Conservation (phyloP, 2,888 invertebrate genomes). For the Tenthredo scrophulariae region DNA sequence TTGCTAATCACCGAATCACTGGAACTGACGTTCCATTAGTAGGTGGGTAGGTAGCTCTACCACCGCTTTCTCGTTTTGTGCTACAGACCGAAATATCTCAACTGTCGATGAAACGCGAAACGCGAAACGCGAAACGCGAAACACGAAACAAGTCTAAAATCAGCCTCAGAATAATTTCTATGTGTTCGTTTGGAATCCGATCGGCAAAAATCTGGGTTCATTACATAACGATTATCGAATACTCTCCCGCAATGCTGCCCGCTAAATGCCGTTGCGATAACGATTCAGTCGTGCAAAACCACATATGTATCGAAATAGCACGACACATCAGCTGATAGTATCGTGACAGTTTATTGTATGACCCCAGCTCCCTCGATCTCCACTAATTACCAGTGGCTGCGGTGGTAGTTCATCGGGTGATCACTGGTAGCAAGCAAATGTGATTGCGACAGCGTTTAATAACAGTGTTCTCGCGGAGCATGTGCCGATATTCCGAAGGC, state of each 20-base stretch:
- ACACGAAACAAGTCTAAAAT: background rate
- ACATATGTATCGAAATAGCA: background rate
- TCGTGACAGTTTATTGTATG: slow-evolving; percentile 37
- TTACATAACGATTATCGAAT: background rate
- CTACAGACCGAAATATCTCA: slow-evolving; percentile 16
- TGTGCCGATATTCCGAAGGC: background rate
- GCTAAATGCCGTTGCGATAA: background rate
- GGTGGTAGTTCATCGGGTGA: background rate
- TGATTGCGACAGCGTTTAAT: background rate
- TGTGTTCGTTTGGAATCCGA: background rate
- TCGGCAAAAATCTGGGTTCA: background rate
- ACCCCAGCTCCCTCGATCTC: slow-evolving; percentile 20
- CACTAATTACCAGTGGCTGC: slow-evolving; percentile 11
- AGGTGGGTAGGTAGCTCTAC: background rate
- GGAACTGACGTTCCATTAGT: slow-evolving; percentile 50
- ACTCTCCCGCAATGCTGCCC: background rate
- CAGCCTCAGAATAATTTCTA: background rate
- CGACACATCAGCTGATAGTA: background rate
- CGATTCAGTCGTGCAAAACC: background rate
- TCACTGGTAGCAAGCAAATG: background rate
- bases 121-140: background rate
- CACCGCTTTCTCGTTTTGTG: slow-evolving; percentile 13
- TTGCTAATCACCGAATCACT: slow-evolving; percentile 48
- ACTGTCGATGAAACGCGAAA: slow-evolving; percentile 10
- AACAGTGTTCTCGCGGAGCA: background rate